Base-by-base conservation (phyloP, 2,113 vertebrate species). In the Lepidothrix coronata region DNA sequence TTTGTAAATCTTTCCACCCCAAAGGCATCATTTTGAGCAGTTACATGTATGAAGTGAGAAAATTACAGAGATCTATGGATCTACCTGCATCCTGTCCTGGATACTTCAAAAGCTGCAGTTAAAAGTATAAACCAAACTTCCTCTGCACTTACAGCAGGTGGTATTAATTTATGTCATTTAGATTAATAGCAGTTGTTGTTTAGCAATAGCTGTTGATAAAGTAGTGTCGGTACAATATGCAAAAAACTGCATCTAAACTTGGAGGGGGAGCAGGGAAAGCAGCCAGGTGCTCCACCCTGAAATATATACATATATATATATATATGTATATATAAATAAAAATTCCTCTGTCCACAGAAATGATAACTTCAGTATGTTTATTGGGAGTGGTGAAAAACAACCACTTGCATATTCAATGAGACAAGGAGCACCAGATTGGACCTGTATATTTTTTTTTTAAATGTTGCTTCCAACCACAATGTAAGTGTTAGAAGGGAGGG, bases 91-190 rank as follows among this genome's bases (percentile, higher is more conserved):
- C 33, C 52, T 84, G 44, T 67, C 66, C 72, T 74, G 88, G 85
- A 78, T 88, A 57, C 59, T 76, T 90, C 83, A 84, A 96, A 95
- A 78, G 52, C 82, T 77, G 65, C 33, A 80, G 73, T 43, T 82
- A 52, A 91, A 96, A 78, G 61, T 67, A 35, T 49, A 75, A 94
- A 18, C 62, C 81, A 89, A 96, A 94, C 78, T 96, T 91, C 84
- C 84, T 62, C 57, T 72, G 81, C 67, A 43, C 44, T 88, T 85
- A 61, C 63, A 80, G 95, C 95, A 91, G 79, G 86, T 92, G 81
- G 84, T 96, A 97, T 75, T 97, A 62, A 95, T 76, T 91, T 71
- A 28, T 96, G 95, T 96, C 93, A 76, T 78, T 94, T 92, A 96
- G 94, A 59, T 81, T 91, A 95, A 93, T 86, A 93, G 46, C 9